phyloP scores from a whole-genome alignment of 2,113 vertebrate genomes.

The Ia io region DNA sequence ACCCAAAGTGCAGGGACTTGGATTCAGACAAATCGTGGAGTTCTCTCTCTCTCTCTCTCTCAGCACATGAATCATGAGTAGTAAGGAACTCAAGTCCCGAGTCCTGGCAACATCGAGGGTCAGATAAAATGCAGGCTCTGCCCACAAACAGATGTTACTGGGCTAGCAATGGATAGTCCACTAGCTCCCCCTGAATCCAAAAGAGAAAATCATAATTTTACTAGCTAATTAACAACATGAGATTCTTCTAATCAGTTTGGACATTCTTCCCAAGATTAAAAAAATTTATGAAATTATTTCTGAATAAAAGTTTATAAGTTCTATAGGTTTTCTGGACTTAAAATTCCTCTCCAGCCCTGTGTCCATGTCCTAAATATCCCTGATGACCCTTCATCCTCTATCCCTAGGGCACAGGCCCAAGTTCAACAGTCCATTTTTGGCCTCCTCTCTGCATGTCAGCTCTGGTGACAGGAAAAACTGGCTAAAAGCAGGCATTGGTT shows the following conservation, averaged over 20 bases:
- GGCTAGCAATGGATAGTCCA: background rate
- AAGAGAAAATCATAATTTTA: background rate
- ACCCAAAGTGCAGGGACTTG: background rate
- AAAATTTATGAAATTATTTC: constrained; percentile 4
- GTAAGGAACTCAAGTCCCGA: background rate
- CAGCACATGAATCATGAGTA: background rate
- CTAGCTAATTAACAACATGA: background rate
- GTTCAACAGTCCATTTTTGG: background rate
- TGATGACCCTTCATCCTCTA: background rate
- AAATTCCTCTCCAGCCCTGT: background rate
- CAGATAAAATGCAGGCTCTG: background rate
- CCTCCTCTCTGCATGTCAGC: background rate
- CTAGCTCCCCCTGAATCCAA: background rate
- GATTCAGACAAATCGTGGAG: background rate
- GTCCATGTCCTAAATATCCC: background rate
- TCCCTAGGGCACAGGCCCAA: background rate
- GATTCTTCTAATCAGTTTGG: background rate
- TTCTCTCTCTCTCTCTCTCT: background rate
- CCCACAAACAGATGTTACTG: background rate
- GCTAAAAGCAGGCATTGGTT: background rate
- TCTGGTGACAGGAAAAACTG: background rate
- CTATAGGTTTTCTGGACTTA: background rate
- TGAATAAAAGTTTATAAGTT: background rate
- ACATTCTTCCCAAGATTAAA: background rate
- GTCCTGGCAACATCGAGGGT: background rate